Conservation (phyloP, 2,888 invertebrate genomes). For the Eristalinus aeneus region DNA sequence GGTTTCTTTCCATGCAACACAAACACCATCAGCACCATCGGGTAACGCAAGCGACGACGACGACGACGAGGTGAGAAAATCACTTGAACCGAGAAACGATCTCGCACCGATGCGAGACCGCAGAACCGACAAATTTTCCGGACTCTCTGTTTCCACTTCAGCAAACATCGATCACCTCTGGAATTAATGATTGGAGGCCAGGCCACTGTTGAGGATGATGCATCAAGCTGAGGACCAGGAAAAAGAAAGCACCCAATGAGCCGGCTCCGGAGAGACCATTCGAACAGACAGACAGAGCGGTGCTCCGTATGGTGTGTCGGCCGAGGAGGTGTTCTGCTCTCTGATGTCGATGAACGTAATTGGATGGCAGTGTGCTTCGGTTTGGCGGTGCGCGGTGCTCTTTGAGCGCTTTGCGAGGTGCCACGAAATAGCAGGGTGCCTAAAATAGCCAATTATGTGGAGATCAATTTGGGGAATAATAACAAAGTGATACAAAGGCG, state of each 20-base stretch:
- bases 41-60: slow-evolving; percentile 61
- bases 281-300: slow-evolving; percentile 47
- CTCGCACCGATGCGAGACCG: slow-evolving; percentile 31
- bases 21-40: slow-evolving; percentile 24
- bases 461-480: slow-evolving; percentile 73
- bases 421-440: slow-evolving; percentile 71
- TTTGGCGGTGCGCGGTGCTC: slow-evolving; percentile 54
- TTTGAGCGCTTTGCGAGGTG: slow-evolving; percentile 63
- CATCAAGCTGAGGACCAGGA: slow-evolving; percentile 27
- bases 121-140: slow-evolving; percentile 49
- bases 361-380: slow-evolving; percentile 72
- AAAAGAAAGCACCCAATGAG: slow-evolving; percentile 44
- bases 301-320: slow-evolving; percentile 25
- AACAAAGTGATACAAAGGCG: slow-evolving; percentile 68
- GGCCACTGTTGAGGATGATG: slow-evolving; percentile 52
- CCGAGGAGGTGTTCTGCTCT: slow-evolving; percentile 58
- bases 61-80: slow-evolving; percentile 68
- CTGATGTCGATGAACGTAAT: slow-evolving; percentile 76
- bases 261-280: slow-evolving; percentile 11
- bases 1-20: slow-evolving; percentile 21
- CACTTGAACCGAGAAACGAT: slow-evolving; percentile 68
- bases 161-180: slow-evolving; percentile 71
- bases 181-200: slow-evolving; percentile 69
- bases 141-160: slow-evolving; percentile 65
- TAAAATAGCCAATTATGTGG: slow-evolving; percentile 76